Evolutionary conservation across 2,888 invertebrate genomes (phyloP).

Genomic region (Yponomeuta cagnagella): DNA sequence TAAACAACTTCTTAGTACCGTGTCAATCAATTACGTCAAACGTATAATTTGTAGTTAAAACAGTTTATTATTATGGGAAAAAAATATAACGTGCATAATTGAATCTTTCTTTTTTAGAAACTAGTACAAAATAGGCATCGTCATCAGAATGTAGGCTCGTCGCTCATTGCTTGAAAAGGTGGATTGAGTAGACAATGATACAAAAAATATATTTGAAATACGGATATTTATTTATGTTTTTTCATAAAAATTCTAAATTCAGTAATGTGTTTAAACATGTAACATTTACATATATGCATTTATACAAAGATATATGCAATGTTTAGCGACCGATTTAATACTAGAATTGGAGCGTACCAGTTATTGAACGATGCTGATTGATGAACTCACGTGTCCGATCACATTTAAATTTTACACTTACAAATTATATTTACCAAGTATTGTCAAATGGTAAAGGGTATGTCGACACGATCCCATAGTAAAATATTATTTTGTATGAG

Average conservation of each 20-base stretch:
- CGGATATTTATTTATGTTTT: constrained; percentile 75
- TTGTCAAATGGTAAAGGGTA: constrained; percentile 69
- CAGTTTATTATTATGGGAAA: too few relatives aligned
- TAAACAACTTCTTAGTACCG: too few relatives aligned
- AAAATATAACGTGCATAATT: too few relatives aligned
- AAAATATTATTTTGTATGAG: constrained; percentile 35
- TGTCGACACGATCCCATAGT: constrained; percentile 36
- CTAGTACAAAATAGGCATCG: too few relatives aligned
- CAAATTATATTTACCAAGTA: constrained; percentile 73
- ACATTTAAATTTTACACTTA: constrained; percentile 58
- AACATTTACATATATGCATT: constrained; percentile 77
- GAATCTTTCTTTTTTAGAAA: too few relatives aligned
- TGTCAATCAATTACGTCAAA: too few relatives aligned
- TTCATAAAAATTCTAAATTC: constrained; percentile 78
- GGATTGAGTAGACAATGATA: constrained; percentile 40
- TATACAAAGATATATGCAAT: constrained; percentile 76
- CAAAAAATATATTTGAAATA: constrained; percentile 73
- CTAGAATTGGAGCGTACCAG: constrained; percentile 72
- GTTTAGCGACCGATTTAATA: constrained; percentile 67
- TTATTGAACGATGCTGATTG: constrained; percentile 53
- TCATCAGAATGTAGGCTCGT: too few relatives aligned
- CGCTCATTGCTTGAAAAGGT: not conserved
- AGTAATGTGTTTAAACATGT: constrained; percentile 77
- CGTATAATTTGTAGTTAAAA: too few relatives aligned
- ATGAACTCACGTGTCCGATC: constrained; percentile 37